Conservation (phyloP, 2,113 vertebrate genomes). For the Shinisaurus crocodilurus region DNA sequence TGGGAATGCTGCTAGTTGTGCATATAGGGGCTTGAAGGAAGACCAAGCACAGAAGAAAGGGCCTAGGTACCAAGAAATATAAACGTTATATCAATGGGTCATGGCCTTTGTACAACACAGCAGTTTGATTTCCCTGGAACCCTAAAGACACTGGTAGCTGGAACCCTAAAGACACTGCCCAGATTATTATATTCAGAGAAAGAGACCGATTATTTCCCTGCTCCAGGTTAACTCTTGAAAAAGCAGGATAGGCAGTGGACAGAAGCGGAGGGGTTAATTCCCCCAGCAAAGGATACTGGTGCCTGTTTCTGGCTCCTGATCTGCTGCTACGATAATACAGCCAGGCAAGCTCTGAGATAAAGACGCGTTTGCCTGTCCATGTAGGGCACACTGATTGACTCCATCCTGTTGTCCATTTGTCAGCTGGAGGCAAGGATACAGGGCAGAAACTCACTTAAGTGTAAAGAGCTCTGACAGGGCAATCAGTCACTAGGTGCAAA, state of each 20-base stretch:
- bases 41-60: background rate
- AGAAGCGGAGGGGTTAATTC: background rate
- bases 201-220: background rate
- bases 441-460: slow-evolving; percentile 25
- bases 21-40: background rate
- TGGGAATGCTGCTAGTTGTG: background rate
- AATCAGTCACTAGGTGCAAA: slow-evolving; percentile 26
- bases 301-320: background rate
- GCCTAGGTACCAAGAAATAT: background rate
- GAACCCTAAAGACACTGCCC: background rate
- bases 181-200: background rate
- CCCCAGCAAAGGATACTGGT: background rate
- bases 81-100: background rate
- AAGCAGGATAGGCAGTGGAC: background rate
- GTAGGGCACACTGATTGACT: background rate
- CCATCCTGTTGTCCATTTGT: slow-evolving; percentile 37
- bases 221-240: background rate
- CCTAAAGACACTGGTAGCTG: background rate
- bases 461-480: slow-evolving; percentile 36
- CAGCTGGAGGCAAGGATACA: slow-evolving; percentile 43
- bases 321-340: background rate
- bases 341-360: background rate
- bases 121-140: background rate
- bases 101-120: background rate
- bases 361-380: background rate